phyloP scores from a whole-genome alignment of 2,888 invertebrate genomes.

The Diabrotica balteata region DNA sequence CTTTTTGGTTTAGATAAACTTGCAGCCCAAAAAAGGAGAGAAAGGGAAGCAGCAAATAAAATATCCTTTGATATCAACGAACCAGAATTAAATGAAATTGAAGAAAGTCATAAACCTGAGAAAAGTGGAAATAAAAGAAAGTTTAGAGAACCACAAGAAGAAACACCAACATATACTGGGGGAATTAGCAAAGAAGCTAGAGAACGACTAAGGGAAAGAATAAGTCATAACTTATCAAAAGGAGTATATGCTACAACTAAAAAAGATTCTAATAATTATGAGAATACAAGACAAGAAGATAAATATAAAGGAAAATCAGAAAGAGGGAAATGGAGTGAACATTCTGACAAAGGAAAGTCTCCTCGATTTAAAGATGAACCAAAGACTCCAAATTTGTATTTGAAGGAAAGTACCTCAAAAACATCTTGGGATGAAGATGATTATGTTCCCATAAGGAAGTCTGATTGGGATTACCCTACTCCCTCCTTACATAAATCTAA shows the following conservation, averaged over 20 bases:
- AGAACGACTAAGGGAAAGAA: constrained; percentile 73
- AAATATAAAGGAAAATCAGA: constrained; percentile 51
- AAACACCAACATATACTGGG: constrained; percentile 94
- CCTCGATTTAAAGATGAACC: constrained; percentile 85
- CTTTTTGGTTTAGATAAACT: constrained; percentile 84
- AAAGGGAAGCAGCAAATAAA: constrained; percentile 67
- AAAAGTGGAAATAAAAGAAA: constrained; percentile 64
- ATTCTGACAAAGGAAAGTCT: constrained; percentile 57
- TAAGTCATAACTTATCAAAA: constrained; percentile 65
- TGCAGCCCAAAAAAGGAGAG: constrained; percentile 76
- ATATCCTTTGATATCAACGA: constrained; percentile 68
- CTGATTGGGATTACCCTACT: constrained; percentile 93
- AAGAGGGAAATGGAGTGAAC: constrained; percentile 51
- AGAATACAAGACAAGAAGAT: constrained; percentile 19
- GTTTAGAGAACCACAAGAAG: constrained; percentile 80
- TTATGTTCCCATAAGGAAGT: constrained; percentile 69
- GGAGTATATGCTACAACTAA: constrained; percentile 76
- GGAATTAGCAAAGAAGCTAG: constrained; percentile 84
- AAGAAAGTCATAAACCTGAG: constrained; percentile 51
- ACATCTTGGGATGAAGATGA: constrained; percentile 82
- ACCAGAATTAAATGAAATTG: constrained; percentile 64
- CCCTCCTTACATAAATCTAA: constrained; percentile 67
- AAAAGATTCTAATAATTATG: constrained; percentile 30
- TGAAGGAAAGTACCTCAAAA: constrained; percentile 70
- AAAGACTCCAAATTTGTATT: constrained; percentile 76